These are phyloP conservation scores for Sussaba pulchella DNA, from an alignment of 2,888 invertebrate species.

Conservation along the genomic window DNA sequence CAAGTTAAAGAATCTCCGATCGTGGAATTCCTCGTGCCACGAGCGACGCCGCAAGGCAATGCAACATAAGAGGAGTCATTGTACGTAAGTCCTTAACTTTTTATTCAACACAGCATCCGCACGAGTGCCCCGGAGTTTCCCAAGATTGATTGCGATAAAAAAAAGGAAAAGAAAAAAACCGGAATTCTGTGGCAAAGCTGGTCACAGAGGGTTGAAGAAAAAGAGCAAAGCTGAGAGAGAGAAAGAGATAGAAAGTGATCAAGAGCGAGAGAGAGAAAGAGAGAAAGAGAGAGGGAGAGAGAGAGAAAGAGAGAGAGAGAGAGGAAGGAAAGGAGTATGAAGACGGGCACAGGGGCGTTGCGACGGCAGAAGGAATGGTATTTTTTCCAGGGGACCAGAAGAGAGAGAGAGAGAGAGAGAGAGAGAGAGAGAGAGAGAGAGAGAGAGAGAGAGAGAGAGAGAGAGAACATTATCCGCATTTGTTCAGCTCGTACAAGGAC, in stretches of 20 bases:
- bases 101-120: constrained; percentile 35
- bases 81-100: constrained; percentile 33
- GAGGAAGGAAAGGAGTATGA: not conserved
- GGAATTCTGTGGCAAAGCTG: constrained; percentile 12
- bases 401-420: constrained; percentile 22
- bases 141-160: constrained; percentile 55
- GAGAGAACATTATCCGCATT: constrained; percentile 50
- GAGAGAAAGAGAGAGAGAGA: constrained; percentile 11
- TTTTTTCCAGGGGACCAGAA: constrained; percentile 40
- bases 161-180: constrained; percentile 20
- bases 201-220: constrained; percentile 2
- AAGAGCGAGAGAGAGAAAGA: constrained; percentile 10
- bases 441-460: not conserved
- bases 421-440: constrained; percentile 1
- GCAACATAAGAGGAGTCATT: constrained; percentile 25
- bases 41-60: constrained; percentile 8
- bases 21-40: constrained; percentile 21
- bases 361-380: constrained; percentile 42
- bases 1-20: constrained; percentile 30
- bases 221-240: not conserved
- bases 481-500: constrained; percentile 23
- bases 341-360: constrained; percentile 17
- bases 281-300: not conserved
- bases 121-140: constrained; percentile 46
- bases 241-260: constrained; percentile 56